phyloP scores from a whole-genome alignment of 2,113 vertebrate species.

The Neolamprologus brichardi region DNA sequence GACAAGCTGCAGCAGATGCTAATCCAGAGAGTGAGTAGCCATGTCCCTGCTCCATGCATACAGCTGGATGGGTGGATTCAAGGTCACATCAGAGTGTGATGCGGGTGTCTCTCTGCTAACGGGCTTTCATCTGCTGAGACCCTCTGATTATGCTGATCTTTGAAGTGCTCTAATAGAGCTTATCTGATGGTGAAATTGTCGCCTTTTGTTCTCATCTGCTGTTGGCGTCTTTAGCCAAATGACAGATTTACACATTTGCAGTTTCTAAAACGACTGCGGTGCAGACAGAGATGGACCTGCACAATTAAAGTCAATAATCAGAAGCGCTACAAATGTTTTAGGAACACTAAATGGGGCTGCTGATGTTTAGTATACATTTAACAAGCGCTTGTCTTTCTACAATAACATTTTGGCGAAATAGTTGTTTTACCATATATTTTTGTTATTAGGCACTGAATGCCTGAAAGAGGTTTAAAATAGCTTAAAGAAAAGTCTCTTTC shows the following conservation, averaged over 20 bases:
- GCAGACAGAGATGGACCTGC: background rate
- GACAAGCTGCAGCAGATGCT: slow-evolving; percentile 83
- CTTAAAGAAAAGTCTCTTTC: slow-evolving; percentile 27
- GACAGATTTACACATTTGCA: slow-evolving; percentile 48
- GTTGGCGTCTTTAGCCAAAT: background rate
- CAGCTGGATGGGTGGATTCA: slow-evolving; percentile 12
- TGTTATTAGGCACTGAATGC: background rate
- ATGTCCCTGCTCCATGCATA: background rate
- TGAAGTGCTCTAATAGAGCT: slow-evolving; percentile 24
- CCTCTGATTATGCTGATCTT: slow-evolving; percentile 34
- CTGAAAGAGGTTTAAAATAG: background rate
- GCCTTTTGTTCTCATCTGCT: background rate
- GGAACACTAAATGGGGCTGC: background rate
- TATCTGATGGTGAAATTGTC: slow-evolving; percentile 2
- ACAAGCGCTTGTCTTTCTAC: background rate
- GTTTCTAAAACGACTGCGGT: slow-evolving; percentile 17
- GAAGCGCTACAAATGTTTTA: too few species aligned
- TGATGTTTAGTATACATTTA: background rate
- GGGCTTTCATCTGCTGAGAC: slow-evolving; percentile 31
- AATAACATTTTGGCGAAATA: background rate
- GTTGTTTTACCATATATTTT: background rate
- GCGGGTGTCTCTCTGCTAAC: slow-evolving; percentile 13
- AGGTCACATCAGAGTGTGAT: background rate
- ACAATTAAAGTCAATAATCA: background rate
- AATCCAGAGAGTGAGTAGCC: slow-evolving; percentile 90